These are phyloP conservation scores for Bubo bubo DNA, from an alignment of 2,113 vertebrate species.

Conservation along the genomic window DNA sequence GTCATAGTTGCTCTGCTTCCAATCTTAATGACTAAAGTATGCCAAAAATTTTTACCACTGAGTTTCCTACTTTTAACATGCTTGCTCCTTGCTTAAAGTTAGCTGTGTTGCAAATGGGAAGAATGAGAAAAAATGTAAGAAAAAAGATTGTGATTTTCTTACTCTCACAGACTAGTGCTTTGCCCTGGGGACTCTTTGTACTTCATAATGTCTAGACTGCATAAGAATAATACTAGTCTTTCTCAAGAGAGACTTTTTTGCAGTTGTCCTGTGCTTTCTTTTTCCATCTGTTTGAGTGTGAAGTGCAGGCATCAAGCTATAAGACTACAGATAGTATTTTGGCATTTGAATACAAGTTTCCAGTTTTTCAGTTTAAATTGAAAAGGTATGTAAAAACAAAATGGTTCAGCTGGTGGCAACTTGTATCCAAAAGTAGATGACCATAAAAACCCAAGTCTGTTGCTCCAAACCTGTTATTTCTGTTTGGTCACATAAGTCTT, in stretches of 20 bases:
- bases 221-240: not conserved
- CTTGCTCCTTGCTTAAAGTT: not conserved
- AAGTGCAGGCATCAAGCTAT: not conserved
- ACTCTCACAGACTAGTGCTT: not conserved
- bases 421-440: not conserved
- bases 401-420: not conserved
- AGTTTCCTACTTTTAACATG: not conserved
- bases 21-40: rapidly evolving
- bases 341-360: not conserved
- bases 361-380: not conserved
- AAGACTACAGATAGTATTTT: not conserved
- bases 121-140: not conserved
- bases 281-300: not conserved
- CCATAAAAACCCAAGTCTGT: not conserved
- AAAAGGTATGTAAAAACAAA: not conserved
- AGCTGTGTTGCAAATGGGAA: not conserved
- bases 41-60: not conserved
- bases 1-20: not conserved
- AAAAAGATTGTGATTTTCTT: not conserved
- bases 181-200: not conserved
- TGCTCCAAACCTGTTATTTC: not conserved
- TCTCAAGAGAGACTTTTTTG: not conserved
- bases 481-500: not conserved
- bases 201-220: not conserved
- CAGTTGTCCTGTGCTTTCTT: not conserved